These are phyloP conservation scores for Pachyuromys duprasi DNA, from an alignment of 2,797 vertebrate species.

Conservation along the genomic window DNA sequence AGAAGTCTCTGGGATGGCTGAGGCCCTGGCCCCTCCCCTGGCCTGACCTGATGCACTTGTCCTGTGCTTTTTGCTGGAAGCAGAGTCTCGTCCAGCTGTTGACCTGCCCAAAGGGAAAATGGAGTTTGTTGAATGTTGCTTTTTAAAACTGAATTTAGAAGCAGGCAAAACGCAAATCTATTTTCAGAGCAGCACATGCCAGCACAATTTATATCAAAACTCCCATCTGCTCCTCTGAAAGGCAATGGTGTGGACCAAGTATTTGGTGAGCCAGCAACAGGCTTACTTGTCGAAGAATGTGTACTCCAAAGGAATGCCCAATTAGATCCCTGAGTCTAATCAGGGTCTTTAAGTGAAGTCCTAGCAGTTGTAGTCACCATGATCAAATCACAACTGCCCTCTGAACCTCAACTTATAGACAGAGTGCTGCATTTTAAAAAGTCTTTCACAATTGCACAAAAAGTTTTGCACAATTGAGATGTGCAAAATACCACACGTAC, in stretches of 20 bases:
- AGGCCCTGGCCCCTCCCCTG: too few relatives aligned
- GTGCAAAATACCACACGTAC: not conserved
- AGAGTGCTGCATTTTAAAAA: constrained; percentile 23
- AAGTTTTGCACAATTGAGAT: not conserved
- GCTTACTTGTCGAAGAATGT: constrained; percentile 51
- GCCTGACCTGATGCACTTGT: not conserved
- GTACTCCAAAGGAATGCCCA: not conserved
- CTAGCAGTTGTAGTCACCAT: not conserved
- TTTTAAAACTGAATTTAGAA: constrained; percentile 72
- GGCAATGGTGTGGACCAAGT: constrained; percentile 22
- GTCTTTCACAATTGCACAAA: not conserved
- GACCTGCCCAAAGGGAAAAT: constrained; percentile 59
- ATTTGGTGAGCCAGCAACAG: constrained; percentile 30
- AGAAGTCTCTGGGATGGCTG: not conserved
- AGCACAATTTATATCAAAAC: constrained; percentile 77
- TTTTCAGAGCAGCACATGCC: constrained; percentile 79
- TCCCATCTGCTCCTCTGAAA: constrained; percentile 77
- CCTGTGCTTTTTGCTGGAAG: constrained; percentile 14
- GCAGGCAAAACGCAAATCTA: constrained; percentile 73
- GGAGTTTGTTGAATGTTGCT: constrained; percentile 66
- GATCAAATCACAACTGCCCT: constrained; percentile 28
- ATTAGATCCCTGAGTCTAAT: constrained; percentile 40
- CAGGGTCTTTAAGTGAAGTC: constrained; percentile 23
- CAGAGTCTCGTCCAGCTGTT: not conserved
- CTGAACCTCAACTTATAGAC: not conserved